Conservation (phyloP, 2,113 vertebrate genomes). For the Ameiurus melas region DNA sequence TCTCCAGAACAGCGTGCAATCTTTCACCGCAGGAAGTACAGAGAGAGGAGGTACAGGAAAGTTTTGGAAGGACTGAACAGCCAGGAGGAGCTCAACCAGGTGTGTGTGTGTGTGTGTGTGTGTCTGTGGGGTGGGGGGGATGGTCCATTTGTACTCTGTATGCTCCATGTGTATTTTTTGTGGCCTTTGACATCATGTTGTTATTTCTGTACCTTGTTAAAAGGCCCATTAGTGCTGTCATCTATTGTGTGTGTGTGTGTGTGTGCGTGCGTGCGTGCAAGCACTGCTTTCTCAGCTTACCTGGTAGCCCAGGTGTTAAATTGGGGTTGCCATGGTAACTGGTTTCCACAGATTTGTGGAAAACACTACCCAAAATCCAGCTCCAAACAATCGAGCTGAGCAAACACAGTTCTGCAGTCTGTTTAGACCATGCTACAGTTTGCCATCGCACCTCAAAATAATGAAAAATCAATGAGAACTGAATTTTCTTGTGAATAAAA, state of each 20-base stretch:
- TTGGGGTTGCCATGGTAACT: slow-evolving; percentile 48
- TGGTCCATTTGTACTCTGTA: not conserved
- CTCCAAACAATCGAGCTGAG: slow-evolving; percentile 20
- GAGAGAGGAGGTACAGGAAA: slow-evolving; percentile 86
- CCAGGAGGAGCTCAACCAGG: slow-evolving; percentile 88
- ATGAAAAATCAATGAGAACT: slow-evolving; percentile 4
- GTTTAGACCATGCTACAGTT: slow-evolving; percentile 1
- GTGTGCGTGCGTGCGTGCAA: not conserved
- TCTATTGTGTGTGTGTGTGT: slow-evolving; percentile 51
- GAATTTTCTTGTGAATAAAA: not conserved
- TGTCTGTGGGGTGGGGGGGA: slow-evolving; percentile 60
- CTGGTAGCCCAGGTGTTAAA: slow-evolving; percentile 48
- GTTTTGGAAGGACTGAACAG: slow-evolving; percentile 66
- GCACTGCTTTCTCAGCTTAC: slow-evolving; percentile 46
- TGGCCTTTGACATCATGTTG: slow-evolving; percentile 43
- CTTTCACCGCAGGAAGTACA: slow-evolving; percentile 91
- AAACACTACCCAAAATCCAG: slow-evolving; percentile 1
- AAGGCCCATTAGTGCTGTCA: slow-evolving; percentile 41
- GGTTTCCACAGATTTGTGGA: slow-evolving; percentile 20
- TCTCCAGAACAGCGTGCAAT: slow-evolving; percentile 80
- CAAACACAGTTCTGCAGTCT: not conserved
- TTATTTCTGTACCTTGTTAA: slow-evolving; percentile 51
- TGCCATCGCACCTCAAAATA: not conserved
- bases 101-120: slow-evolving; percentile 61
- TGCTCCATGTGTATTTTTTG: slow-evolving; percentile 27